Percentiles rank a stretch among this genome's conserved stretches.
Conservation (phyloP, 2,113 vertebrate genomes). For the Erythrolamprus reginae region DNA sequence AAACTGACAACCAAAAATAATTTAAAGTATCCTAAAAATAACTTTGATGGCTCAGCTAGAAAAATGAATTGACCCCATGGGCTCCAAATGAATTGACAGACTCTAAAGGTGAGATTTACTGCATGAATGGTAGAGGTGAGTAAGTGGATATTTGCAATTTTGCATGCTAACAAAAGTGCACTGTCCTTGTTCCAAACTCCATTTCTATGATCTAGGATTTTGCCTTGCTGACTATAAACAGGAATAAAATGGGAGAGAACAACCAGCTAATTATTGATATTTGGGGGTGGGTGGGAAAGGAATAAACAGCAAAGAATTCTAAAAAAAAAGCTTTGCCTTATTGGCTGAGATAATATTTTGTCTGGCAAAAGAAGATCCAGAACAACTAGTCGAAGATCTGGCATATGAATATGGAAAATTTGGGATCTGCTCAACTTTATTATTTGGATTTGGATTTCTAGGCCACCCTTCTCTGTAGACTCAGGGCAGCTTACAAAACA, state of each 20-base stretch:
- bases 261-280: background rate
- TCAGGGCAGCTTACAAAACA: no score
- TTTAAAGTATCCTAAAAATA: slow-evolving; percentile 47
- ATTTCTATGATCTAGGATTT: background rate
- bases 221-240: background rate
- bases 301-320: background rate
- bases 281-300: background rate
- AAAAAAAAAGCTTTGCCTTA: background rate
- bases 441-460: no score
- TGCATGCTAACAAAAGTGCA: rapidly evolving
- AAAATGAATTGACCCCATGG: slow-evolving; percentile 11
- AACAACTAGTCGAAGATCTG: background rate
- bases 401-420: background rate
- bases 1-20: slow-evolving; percentile 33
- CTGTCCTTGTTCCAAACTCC: background rate
- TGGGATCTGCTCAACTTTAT: background rate
- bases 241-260: background rate
- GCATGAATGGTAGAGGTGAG: background rate
- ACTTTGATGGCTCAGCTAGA: background rate
- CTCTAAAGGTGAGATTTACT: background rate
- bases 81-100: slow-evolving; percentile 11
- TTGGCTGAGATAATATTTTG: background rate
- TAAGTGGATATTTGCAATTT: background rate
- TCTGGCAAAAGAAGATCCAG: background rate
- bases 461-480: no score